phyloP scores from a whole-genome alignment of 2,888 invertebrate genomes.

The Drosophila rellima region DNA sequence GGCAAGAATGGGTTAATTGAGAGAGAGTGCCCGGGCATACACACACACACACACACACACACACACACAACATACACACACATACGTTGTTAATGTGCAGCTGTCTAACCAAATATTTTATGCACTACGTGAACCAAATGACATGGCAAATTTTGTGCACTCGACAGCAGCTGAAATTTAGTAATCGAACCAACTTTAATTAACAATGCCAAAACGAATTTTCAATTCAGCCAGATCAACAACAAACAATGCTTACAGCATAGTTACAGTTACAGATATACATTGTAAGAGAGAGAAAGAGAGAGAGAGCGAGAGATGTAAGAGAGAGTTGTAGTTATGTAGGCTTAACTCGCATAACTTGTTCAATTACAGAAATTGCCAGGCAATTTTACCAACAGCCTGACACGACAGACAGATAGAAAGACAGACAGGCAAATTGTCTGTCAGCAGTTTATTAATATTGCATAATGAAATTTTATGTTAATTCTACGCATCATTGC shows the following conservation, averaged over 20 bases:
- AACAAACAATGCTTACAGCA: conserved; percentile 26
- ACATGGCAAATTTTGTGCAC: conserved; percentile 51
- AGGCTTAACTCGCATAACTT: conserved; percentile 46
- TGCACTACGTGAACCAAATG: conserved; percentile 37
- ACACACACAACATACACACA: not conserved
- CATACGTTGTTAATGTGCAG: conserved; percentile 49
- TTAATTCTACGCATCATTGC: conserved; percentile 85
- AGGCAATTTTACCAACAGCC: conserved; percentile 47
- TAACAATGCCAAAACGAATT: conserved; percentile 58
- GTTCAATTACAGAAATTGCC: conserved; percentile 76
- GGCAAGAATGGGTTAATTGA: conserved; percentile 51
- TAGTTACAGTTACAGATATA: conserved; percentile 3
- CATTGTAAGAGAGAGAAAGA: not conserved
- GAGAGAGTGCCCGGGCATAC: conserved; percentile 26
- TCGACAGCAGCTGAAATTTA: conserved; percentile 48
- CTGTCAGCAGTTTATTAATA: conserved; percentile 77
- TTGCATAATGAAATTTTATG: conserved; percentile 85
- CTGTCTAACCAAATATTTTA: conserved; percentile 61
- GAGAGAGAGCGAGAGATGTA: too few relatives aligned
- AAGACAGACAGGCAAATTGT: conserved; percentile 40
- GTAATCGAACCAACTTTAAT: conserved; percentile 67
- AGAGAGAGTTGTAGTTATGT: conserved; percentile 3
- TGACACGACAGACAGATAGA: conserved; percentile 15
- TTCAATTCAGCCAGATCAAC: conserved; percentile 23
- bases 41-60: not conserved